These are phyloP conservation scores for Hafferia zeledoni DNA, from an alignment of 2,797 vertebrate species.

Conservation along the genomic window DNA sequence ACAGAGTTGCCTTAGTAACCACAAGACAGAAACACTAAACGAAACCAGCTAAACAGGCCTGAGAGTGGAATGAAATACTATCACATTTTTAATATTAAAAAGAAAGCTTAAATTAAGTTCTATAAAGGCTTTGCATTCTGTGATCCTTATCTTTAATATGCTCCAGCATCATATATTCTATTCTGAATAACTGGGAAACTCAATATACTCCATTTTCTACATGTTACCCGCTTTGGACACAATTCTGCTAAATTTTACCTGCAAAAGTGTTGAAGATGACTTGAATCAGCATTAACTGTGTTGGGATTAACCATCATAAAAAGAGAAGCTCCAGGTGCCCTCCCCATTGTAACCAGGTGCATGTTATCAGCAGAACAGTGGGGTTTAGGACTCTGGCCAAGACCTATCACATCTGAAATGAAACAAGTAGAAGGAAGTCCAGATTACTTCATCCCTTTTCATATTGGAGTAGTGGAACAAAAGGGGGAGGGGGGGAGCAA, in stretches of 20 bases:
- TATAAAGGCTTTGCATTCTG: not conserved
- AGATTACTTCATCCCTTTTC: not conserved
- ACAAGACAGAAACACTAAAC: not conserved
- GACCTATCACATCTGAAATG: not conserved
- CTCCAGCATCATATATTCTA: not conserved
- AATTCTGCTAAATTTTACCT: not conserved
- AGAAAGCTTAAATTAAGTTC: not conserved
- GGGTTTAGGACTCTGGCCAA: not conserved
- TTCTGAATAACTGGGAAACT: not conserved
- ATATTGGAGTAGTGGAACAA: not conserved
- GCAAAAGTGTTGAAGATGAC: not conserved
- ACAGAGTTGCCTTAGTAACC: constrained; percentile 31
- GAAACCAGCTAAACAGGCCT: not conserved
- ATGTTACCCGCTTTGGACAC: fast-evolving
- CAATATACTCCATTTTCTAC: not conserved
- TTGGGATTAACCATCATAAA: not conserved
- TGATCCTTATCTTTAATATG: not conserved
- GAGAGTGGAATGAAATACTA: not conserved
- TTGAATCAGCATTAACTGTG: fast-evolving
- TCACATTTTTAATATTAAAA: not conserved
- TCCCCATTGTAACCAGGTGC: not conserved
- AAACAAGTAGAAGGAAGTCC: not conserved
- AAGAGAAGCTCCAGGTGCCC: fast-evolving
- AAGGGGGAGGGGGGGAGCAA: fast-evolving
- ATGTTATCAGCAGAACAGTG: fast-evolving